phyloP scores from a whole-genome alignment of 2,113 vertebrate genomes.

The Dicerorhinus sumatrensis region DNA sequence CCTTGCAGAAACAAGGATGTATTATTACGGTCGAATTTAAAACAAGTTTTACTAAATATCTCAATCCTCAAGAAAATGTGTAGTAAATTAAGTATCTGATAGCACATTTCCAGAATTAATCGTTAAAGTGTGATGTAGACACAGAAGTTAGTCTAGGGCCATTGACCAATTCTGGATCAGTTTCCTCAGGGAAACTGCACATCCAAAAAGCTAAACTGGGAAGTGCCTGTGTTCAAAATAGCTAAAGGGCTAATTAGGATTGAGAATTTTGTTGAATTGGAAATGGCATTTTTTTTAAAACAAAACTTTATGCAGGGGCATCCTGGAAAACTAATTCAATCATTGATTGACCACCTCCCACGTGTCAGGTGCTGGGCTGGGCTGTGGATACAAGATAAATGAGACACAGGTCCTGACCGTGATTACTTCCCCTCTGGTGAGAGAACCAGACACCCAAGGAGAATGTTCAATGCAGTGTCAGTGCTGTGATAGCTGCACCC shows the following conservation, averaged over 20 bases:
- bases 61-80: not conserved
- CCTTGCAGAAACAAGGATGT: not conserved
- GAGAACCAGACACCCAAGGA: not conserved
- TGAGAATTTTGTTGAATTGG: not conserved
- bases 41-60: not conserved
- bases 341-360: too few relatives aligned
- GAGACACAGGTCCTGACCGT: not conserved
- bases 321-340: not conserved
- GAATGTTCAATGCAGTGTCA: accelerated
- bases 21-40: not conserved
- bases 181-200: not conserved
- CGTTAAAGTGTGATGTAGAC: not conserved
- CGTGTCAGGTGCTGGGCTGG: not conserved
- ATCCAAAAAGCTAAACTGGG: not conserved
- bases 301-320: not conserved
- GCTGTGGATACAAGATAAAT: not conserved
- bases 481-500: not conserved
- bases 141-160: not conserved
- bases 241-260: not conserved
- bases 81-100: not conserved
- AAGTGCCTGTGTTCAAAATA: not conserved
- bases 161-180: not conserved
- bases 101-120: not conserved
- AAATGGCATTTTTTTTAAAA: not conserved
- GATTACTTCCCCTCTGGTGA: not conserved